Conservation (phyloP, 1,140 invertebrate species). For the Drosophila tsacasi region DNA sequence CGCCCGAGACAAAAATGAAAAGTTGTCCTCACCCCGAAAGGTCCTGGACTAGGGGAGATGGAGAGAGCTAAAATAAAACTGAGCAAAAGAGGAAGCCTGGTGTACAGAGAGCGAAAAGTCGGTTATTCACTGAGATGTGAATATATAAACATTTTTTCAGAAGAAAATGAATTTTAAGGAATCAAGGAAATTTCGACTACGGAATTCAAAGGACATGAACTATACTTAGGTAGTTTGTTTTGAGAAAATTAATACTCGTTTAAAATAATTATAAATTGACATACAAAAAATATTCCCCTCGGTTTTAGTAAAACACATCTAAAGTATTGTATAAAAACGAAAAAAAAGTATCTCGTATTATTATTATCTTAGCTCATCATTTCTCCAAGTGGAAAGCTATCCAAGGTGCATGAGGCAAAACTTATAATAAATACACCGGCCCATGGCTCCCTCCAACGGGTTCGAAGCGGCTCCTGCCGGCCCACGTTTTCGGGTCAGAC, state of each 20-base stretch:
- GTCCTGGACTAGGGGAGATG: not conserved
- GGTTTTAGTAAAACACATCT: too few species aligned
- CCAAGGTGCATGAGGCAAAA: slow-evolving; percentile 53
- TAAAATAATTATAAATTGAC: too few species aligned
- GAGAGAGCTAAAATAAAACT: slow-evolving; percentile 27
- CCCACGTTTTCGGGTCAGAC: slow-evolving; percentile 66
- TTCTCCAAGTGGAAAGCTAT: not conserved
- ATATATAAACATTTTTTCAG: too few species aligned
- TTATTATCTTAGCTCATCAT: not conserved
- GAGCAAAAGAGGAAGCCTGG: not conserved
- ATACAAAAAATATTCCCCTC: not conserved
- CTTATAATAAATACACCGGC: slow-evolving; percentile 64
- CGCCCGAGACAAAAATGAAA: slow-evolving; percentile 73
- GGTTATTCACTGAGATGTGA: too few species aligned
- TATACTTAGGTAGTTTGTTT: too few species aligned
- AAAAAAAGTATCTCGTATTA: not conserved
- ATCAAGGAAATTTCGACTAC: too few species aligned
- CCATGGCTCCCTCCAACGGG: slow-evolving; percentile 6
- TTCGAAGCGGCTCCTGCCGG: slow-evolving; percentile 9
- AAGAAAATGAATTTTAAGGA: too few species aligned
- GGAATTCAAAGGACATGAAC: too few species aligned
- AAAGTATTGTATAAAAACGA: too few species aligned
- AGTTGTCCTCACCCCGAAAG: slow-evolving; percentile 46
- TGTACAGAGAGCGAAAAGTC: slow-evolving; percentile 2
- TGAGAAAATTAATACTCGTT: too few species aligned